Base-by-base conservation (phyloP, 2,888 invertebrate species). In the Petrolisthes cinctipes region DNA sequence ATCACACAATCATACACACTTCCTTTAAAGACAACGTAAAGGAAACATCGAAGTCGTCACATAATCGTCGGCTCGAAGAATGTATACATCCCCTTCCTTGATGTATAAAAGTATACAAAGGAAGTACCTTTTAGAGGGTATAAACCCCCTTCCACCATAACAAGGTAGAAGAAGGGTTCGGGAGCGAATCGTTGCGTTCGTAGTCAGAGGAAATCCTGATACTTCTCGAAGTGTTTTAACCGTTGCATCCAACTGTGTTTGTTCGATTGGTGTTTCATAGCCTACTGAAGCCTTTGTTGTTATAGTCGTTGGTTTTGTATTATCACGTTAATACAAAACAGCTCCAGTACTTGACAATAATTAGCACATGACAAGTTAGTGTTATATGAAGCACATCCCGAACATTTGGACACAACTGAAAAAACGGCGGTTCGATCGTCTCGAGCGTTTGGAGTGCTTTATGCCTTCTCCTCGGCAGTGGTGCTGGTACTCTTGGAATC, bases 401-500 rank as follows among this genome's bases (percentile, higher is more conserved):
- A 37, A 37, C 37, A 37, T 37, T 37, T 37, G 37, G 37, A 37
- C 2, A 37, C 37, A 37, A 37, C 37, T 37, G 37, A 37, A 37
- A 37, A 37, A 37, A 37, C 37, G 37, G 66, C 3, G 14, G n/a
- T 66, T 14, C n/a, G n/a, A 14, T 66, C 66, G 66, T 66, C 1
- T 66, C 66, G 37, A 37, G 37, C n/a, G 66, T 11, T 66, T n/a
- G 14, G 66, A 14, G 66, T 14, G 1, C 4, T 23, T 53, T 83
- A 83, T 11, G 83, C 71, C 54, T 83, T 83, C 14, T 71, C 71
- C 11, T 83, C 83, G n/a, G 71, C 83, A 9, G 14, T 7, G n/a
- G 83, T 83, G 53, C 14, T 51, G 53, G 57, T 82, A 1, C 82
- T 82, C 68, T 86, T 82, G 51, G 86, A 86, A n/a, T 86, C 71